Evolutionary conservation across 2,113 vertebrate species (phyloP).

Genomic region (Spea multiplicata): DNA sequence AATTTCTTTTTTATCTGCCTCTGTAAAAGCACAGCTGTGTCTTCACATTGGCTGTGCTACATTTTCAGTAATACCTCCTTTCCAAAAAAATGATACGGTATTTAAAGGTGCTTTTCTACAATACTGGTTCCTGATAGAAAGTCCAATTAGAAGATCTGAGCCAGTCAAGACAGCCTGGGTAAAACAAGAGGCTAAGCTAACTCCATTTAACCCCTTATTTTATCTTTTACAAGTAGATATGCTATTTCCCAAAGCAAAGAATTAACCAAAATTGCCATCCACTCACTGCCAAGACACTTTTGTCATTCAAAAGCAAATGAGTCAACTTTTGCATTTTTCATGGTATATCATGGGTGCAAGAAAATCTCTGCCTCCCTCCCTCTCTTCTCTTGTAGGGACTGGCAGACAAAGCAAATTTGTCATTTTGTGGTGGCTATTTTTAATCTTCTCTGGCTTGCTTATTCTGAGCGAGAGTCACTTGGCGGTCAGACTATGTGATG

Average conservation of each 20-base stretch:
- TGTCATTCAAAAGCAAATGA: conserved; percentile 28
- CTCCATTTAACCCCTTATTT: conserved; percentile 20
- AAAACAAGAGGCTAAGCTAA: conserved; percentile 38
- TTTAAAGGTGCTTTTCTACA: too few species aligned
- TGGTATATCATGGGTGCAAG: neutral
- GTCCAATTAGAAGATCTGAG: conserved; percentile 55
- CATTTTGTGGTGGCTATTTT: neutral
- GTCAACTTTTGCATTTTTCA: conserved; percentile 2
- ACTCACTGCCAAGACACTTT: conserved; percentile 6
- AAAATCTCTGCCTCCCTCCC: neutral
- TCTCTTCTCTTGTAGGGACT: neutral
- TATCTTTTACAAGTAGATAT: too few species aligned
- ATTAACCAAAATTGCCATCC: neutral
- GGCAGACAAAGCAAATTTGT: neutral
- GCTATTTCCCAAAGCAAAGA: neutral
- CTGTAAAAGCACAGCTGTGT: conserved; percentile 56
- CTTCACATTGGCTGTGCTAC: conserved; percentile 52
- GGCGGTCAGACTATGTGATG: neutral
- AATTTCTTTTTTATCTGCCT: conserved; percentile 54
- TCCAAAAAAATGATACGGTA: too few species aligned
- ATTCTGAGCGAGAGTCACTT: neutral
- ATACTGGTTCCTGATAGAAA: conserved; percentile 51
- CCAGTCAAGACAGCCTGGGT: conserved; percentile 43
- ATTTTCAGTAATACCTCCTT: conserved; percentile 48
- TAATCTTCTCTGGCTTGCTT: neutral